Conservation (phyloP, 2,797 vertebrate species). For the Ctenochaetus hawaiiensis region DNA sequence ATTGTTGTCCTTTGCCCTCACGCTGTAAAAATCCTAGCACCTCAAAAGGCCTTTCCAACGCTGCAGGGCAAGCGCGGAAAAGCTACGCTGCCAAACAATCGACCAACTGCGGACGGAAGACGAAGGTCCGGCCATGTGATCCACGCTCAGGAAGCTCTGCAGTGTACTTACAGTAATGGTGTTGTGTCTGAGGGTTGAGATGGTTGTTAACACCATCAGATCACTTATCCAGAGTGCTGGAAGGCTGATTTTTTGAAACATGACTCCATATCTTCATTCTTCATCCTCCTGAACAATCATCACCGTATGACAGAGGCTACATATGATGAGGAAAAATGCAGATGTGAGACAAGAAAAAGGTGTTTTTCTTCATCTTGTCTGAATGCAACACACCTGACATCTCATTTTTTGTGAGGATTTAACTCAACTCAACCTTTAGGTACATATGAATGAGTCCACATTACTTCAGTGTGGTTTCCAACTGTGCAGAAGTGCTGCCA, state of each 20-base stretch:
- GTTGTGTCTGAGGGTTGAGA: constrained; percentile 54
- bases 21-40: constrained; percentile 23
- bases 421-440: constrained; percentile 5
- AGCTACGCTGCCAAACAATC: constrained; percentile 36
- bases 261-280: constrained; percentile 11
- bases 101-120: constrained; percentile 30
- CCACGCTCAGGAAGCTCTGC: constrained; percentile 53
- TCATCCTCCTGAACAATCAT: constrained; percentile 2
- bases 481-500: constrained; percentile 5
- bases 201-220: constrained; percentile 28
- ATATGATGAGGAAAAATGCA: neutral
- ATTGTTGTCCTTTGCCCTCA: constrained; percentile 42
- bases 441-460: neutral
- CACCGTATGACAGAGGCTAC: neutral
- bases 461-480: constrained; percentile 1
- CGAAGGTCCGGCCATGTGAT: constrained; percentile 44
- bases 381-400: constrained; percentile 1
- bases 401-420: neutral
- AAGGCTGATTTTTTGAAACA: constrained; percentile 14
- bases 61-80: constrained; percentile 4
- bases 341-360: constrained; percentile 1
- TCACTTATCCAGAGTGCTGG: constrained; percentile 16
- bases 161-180: constrained; percentile 64
- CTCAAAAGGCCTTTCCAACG: constrained; percentile 26
- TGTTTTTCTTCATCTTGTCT: neutral